These are phyloP conservation scores for Onchidella celtica DNA, from an alignment of 2,888 invertebrate genomes.

Conservation along the genomic window DNA sequence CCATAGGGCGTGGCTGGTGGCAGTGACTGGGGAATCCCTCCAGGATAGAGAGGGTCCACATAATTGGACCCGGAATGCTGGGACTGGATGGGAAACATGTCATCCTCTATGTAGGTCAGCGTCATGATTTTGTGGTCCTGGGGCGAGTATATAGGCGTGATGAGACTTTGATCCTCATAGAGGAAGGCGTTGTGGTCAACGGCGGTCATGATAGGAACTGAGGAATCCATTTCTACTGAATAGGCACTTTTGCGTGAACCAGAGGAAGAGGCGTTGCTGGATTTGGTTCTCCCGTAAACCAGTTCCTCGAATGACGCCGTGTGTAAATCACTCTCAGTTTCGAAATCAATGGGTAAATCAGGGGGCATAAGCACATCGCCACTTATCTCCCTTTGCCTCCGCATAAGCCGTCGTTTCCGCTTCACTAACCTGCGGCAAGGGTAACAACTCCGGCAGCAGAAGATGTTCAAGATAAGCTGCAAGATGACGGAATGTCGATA, in stretches of 20 bases:
- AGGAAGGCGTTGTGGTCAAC: not conserved
- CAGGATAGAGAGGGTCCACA: not conserved
- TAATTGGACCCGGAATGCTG: not conserved
- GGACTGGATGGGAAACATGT: not conserved
- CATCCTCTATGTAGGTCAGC: slow-evolving; percentile 5
- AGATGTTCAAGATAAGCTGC: slow-evolving; percentile 10
- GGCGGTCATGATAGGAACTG: not conserved
- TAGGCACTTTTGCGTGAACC: slow-evolving; percentile 17
- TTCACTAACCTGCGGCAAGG: not conserved
- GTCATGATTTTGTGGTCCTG: slow-evolving; percentile 17
- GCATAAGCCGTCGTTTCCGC: not conserved
- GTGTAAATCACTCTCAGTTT: not conserved
- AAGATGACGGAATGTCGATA: slow-evolving; percentile 12
- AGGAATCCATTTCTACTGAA: not conserved
- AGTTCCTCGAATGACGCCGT: not conserved
- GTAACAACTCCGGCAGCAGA: slow-evolving; percentile 33
- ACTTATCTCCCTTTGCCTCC: slow-evolving; percentile 5
- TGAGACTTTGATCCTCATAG: slow-evolving; percentile 3
- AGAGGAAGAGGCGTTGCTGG: slow-evolving; percentile 20
- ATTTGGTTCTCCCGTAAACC: not conserved
- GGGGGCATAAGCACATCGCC: not conserved
- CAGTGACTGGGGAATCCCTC: not conserved
- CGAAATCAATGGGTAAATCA: slow-evolving; percentile 1
- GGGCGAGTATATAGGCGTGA: slow-evolving; percentile 1
- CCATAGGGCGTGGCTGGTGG: too few species aligned